Evolutionary conservation across 2,797 vertebrate genomes (phyloP).

Genomic region (Pseudocheirus occidentalis): DNA sequence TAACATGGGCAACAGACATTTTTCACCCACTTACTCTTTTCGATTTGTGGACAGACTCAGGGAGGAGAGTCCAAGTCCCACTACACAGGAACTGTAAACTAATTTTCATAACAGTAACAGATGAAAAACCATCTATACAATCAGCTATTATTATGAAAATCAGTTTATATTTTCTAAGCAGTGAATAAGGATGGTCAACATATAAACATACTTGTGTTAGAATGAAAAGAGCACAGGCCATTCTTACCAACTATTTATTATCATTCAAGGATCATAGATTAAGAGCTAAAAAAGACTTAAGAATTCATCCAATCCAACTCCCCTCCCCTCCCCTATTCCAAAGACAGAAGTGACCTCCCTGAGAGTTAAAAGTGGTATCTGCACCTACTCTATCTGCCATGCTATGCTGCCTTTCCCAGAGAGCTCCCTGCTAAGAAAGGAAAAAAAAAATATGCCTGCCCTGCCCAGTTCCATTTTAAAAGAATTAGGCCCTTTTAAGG

Average conservation of each 20-base stretch:
- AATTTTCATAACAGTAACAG: not conserved
- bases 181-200: not conserved
- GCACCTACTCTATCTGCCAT: not conserved
- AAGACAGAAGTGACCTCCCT: not conserved
- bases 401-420: not conserved
- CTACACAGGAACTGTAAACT: not conserved
- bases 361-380: not conserved
- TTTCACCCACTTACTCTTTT: not conserved
- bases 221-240: not conserved
- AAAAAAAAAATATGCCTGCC: not conserved
- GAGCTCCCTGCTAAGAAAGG: not conserved
- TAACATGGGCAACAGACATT: not conserved
- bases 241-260: not conserved
- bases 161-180: constrained; percentile 4
- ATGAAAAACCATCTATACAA: not conserved
- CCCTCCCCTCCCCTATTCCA: not conserved
- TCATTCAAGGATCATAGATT: not conserved
- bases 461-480: not conserved
- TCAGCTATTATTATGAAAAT: constrained; percentile 7
- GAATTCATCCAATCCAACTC: not conserved
- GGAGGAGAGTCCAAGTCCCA: not conserved
- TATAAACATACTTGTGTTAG: not conserved
- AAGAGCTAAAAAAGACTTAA: not conserved
- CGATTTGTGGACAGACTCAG: not conserved
- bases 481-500: constrained; percentile 30